These are phyloP conservation scores for Antennarius maculatus DNA, from an alignment of 2,797 vertebrate species.

Conservation along the genomic window DNA sequence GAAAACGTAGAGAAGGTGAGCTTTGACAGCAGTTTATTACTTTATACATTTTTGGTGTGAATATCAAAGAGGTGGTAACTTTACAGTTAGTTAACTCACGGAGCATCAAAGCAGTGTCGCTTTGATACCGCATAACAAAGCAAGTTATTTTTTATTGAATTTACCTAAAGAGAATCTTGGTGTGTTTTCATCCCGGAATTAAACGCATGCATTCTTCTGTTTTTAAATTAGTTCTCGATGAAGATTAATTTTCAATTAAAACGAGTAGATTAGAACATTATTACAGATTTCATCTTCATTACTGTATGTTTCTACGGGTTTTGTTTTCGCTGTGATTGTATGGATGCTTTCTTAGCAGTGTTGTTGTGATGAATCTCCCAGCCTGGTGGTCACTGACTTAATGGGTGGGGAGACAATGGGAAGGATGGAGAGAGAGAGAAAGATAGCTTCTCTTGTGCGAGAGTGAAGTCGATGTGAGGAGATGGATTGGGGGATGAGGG, in stretches of 20 bases:
- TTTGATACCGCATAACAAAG: background rate
- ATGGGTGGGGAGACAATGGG: constrained; percentile 20
- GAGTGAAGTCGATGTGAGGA: constrained; percentile 51
- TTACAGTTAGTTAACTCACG: background rate
- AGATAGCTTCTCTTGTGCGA: constrained; percentile 47
- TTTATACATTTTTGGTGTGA: background rate
- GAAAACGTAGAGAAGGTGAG: constrained; percentile 97
- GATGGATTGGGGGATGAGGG: constrained; percentile 35
- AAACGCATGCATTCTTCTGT: background rate
- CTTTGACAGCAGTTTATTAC: background rate
- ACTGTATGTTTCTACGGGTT: constrained; percentile 12
- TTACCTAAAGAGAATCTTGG: background rate
- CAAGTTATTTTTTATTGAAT: background rate
- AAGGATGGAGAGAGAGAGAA: constrained; percentile 52
- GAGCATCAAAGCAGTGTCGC: no score
- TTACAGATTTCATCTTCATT: constrained; percentile 10
- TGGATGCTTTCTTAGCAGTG: constrained; percentile 34
- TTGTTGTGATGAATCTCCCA: constrained; percentile 65
- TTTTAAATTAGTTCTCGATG: background rate
- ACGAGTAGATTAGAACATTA: constrained; percentile 4
- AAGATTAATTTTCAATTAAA: background rate
- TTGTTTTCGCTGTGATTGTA: constrained; percentile 33
- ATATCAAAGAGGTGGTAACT: background rate
- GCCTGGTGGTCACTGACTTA: constrained; percentile 61
- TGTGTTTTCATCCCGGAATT: background rate